These are phyloP conservation scores for Philotrypesis tridentata DNA, from an alignment of 1,140 invertebrate genomes.

Conservation along the genomic window DNA sequence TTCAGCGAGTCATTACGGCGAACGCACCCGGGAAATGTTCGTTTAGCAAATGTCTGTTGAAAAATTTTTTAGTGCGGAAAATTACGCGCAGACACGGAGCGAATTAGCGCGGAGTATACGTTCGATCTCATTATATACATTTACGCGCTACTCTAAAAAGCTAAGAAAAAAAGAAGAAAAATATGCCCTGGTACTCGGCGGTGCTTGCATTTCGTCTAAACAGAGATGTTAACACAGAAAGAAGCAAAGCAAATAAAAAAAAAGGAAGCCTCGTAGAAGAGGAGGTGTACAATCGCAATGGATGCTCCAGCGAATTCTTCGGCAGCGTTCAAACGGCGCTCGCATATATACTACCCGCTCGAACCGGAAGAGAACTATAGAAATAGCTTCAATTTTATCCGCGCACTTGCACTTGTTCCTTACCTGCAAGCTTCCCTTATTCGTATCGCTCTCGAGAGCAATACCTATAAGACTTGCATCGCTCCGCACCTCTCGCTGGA, in stretches of 20 bases:
- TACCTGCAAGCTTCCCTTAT: not conserved
- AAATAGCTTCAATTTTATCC: conserved; percentile 12
- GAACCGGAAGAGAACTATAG: not conserved
- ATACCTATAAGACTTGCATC: conserved; percentile 5
- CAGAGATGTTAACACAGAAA: not conserved
- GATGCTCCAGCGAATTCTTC: conserved; percentile 3
- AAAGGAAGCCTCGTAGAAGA: not conserved
- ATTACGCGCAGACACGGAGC: too few species aligned
- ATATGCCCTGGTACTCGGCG: not conserved
- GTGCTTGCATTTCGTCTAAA: not conserved
- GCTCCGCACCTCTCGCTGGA: not conserved
- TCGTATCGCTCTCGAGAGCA: not conserved
- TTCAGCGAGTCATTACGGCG: too few species aligned
- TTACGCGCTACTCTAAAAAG: too few species aligned
- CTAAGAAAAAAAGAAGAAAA: not conserved
- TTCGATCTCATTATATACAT: too few species aligned
- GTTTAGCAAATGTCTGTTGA: too few species aligned
- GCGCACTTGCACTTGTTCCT: not conserved
- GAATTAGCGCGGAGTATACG: too few species aligned
- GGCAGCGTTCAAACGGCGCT: conserved; percentile 1
- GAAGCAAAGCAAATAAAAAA: not conserved
- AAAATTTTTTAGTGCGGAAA: too few species aligned
- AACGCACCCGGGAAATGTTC: too few species aligned
- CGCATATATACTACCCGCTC: not conserved
- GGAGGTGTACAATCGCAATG: not conserved